Percentiles rank a stretch among this genome's conserved stretches.
Evolutionary conservation across 2,888 invertebrate genomes (phyloP).

Genomic region (Actias luna): DNA sequence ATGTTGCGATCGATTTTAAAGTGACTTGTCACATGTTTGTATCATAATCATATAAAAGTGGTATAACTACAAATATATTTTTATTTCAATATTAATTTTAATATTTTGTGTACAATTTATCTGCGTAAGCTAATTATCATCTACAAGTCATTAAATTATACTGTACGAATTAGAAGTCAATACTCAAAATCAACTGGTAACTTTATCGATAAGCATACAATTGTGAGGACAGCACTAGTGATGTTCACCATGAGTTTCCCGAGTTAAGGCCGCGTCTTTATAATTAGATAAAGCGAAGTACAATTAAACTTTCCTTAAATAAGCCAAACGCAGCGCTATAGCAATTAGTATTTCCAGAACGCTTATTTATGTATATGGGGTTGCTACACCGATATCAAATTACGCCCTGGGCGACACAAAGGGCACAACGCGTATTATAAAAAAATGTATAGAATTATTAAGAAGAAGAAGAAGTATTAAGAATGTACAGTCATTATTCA

Average conservation of each 20-base stretch:
- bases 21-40: too few relatives aligned
- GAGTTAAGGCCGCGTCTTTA: constrained; percentile 67
- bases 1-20: too few relatives aligned
- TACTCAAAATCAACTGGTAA: constrained; percentile 15
- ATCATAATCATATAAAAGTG: too few relatives aligned
- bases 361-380: constrained; percentile 54
- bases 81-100: too few relatives aligned
- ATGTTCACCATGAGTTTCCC: constrained; percentile 35
- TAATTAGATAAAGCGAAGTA: constrained; percentile 78
- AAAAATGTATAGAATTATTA: too few relatives aligned
- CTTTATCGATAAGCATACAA: constrained; percentile 17
- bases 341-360: constrained; percentile 72
- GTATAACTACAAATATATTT: too few relatives aligned
- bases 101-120: too few relatives aligned
- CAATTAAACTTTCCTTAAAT: constrained; percentile 80
- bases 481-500: background rate
- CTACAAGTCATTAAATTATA: background rate
- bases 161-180: constrained; percentile 2
- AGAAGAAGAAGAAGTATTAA: too few relatives aligned
- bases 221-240: constrained; percentile 15
- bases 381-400: background rate
- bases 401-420: background rate
- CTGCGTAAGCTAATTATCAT: too few relatives aligned
- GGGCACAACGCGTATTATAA: background rate
- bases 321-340: constrained; percentile 68